Base-by-base conservation (phyloP, 2,888 invertebrate genomes). In the Lagria hirta region DNA sequence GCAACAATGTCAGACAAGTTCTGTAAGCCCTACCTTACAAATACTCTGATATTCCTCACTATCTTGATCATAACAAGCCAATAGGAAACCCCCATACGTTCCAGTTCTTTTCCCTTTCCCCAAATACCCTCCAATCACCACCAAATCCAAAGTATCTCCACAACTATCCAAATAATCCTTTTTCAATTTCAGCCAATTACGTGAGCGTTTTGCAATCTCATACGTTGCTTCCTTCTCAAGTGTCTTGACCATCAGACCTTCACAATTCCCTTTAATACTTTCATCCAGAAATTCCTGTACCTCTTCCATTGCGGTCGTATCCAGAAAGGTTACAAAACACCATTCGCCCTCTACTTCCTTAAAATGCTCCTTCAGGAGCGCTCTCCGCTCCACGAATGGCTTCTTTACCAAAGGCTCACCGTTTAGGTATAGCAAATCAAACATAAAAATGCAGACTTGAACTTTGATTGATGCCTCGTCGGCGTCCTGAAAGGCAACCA, bases 201-300 rank as follows among this genome's bases (percentile, higher is more conserved):
- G 82, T 0, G 93, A 93, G 21, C 99, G 76, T 58, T 95, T 89
- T 0, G 98, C 97, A 58, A 99, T 98, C 77, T 99, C 98, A 72
- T 99, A 99, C 0, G 89, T 87, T 0, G 98, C 93, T 60, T 89
- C 86, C 16, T 83, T 83, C 56, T 85, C 81, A 33, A 99, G 73
- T 0, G 96, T 92, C 76, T 99, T 99, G 4, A 99, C 92, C 98
- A 99, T 99, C 41, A 99, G 77, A 1, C 99, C 99, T 76, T 99
- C 99, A 73, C 99, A 99, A 66, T 95, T 94, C 36, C 88, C 87
- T 78, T 90, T 91, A 37, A 99, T 84, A 3, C 97, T 88, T 64
- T 93, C 93, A 38, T 98, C 96, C 37, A 99, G 75, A 72, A 97
- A 96, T 57, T 84, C 86, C 70, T 92, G 88, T 38, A 99, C 92